These are phyloP conservation scores for Lepidurus packardi DNA, from an alignment of 1,140 invertebrate species.

Conservation along the genomic window DNA sequence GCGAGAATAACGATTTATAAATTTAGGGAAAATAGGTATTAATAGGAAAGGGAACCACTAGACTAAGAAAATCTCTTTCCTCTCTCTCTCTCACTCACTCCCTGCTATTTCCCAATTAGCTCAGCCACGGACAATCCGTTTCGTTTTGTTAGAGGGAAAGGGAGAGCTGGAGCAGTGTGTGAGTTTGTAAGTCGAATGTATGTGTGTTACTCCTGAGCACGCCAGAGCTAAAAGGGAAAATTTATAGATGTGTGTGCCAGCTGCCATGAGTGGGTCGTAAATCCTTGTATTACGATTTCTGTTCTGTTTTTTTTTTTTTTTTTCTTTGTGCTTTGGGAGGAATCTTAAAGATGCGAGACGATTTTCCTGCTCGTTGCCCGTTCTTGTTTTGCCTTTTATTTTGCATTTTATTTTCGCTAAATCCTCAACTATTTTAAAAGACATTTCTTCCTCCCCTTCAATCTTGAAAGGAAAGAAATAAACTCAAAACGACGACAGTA, in stretches of 20 bases:
- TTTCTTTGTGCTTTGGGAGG: background rate
- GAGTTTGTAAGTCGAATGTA: background rate
- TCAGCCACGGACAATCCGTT: slow-evolving; percentile 10
- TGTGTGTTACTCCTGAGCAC: background rate
- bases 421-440: background rate
- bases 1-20: no score
- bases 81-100: background rate
- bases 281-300: slow-evolving; percentile 5
- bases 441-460: background rate
- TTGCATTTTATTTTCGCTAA: background rate
- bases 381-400: background rate
- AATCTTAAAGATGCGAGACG: background rate
- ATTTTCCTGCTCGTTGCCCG: background rate
- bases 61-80: background rate
- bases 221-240: slow-evolving; percentile 15
- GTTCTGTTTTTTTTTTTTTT: background rate
- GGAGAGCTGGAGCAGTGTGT: background rate
- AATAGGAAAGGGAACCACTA: background rate
- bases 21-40: no score
- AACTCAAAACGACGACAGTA: background rate
- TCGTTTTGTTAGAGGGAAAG: background rate
- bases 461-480: background rate
- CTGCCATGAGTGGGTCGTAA: slow-evolving; percentile 12
- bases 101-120: slow-evolving; percentile 1
- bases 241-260: slow-evolving; percentile 13